phyloP scores from a whole-genome alignment of 2,888 invertebrate species.

The Alviniconcha strummeri region DNA sequence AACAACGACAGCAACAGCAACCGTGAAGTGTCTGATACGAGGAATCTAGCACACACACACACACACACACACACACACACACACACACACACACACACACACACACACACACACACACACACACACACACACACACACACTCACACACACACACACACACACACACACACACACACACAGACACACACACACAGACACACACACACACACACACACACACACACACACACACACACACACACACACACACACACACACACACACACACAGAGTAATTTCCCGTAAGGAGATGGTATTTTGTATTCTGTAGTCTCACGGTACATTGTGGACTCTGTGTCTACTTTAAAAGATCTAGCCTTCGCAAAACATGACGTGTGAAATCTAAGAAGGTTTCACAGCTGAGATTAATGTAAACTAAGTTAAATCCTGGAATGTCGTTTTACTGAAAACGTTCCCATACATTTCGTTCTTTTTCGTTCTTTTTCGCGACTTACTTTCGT shows the following conservation, averaged over 20 bases:
- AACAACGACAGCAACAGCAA: neutral
- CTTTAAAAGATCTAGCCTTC: too few species aligned
- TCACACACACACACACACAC: slow-evolving; percentile 8
- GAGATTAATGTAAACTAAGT: too few species aligned
- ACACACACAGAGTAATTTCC: too few species aligned
- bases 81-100: slow-evolving; percentile 2
- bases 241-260: neutral
- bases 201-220: neutral
- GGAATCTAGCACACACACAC: neutral
- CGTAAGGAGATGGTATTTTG: too few species aligned
- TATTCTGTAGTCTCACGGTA: too few species aligned
- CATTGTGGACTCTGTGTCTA: too few species aligned
- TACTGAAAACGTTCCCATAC: too few species aligned
- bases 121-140: slow-evolving; percentile 6
- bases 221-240: neutral
- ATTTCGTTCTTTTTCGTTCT: too few species aligned
- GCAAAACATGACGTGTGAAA: too few species aligned
- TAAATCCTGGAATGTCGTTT: too few species aligned
- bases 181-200: neutral
- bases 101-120: neutral
- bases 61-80: slow-evolving; percentile 11
- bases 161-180: neutral
- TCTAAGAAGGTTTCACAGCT: too few species aligned
- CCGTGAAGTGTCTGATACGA: neutral
- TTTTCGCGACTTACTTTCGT: too few species aligned